Evolutionary conservation across 2,888 invertebrate species (phyloP).

Genomic region (Macrophya alboannulata): DNA sequence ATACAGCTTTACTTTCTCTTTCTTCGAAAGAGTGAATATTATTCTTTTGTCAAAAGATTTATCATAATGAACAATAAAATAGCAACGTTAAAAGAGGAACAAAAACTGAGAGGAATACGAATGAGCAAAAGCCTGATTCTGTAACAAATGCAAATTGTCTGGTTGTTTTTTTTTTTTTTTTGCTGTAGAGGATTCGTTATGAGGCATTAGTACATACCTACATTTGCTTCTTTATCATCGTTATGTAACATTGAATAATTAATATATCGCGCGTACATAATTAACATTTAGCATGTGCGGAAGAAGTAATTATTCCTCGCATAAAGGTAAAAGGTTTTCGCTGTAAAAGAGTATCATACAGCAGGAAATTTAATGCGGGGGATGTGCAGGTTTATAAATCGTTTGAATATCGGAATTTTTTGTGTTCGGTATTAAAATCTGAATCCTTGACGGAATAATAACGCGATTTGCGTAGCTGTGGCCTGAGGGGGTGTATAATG

Average conservation of each 20-base stretch:
- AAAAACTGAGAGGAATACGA: background rate
- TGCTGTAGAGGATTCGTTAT: background rate
- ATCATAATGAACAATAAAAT: background rate
- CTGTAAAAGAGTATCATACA: background rate
- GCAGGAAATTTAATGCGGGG: background rate
- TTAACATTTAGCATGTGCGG: background rate
- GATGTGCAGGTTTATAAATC: background rate
- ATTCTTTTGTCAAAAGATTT: background rate
- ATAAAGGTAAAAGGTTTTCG: background rate
- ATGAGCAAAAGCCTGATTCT: background rate
- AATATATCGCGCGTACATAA: background rate
- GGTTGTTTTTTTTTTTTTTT: background rate
- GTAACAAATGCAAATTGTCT: no score
- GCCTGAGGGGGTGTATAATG: background rate
- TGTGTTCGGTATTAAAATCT: background rate
- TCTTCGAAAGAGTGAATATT: conserved; percentile 4
- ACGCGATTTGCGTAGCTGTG: background rate
- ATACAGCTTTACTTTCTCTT: background rate
- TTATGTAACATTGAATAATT: background rate
- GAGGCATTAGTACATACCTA: background rate
- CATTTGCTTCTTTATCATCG: background rate
- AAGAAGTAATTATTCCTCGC: background rate
- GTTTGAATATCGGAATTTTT: background rate
- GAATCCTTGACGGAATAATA: conserved; percentile 2
- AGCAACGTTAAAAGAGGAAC: background rate